Evolutionary conservation across 2,888 invertebrate species (phyloP).

Genomic region (Sinohyriopsis cumingii): DNA sequence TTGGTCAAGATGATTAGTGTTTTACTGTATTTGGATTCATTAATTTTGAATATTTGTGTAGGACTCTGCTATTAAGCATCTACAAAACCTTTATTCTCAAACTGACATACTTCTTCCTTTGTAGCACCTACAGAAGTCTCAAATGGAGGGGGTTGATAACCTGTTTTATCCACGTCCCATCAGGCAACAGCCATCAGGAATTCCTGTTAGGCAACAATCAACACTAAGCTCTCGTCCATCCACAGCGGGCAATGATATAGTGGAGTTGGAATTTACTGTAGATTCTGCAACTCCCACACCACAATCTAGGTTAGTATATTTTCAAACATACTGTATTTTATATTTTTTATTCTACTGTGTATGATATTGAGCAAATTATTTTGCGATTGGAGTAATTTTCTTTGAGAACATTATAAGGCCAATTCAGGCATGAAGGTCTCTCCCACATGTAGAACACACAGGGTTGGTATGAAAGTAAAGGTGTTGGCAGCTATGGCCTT

Average conservation of each 20-base stretch:
- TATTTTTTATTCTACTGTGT: neutral
- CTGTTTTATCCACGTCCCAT: slow-evolving; percentile 33
- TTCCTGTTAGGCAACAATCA: slow-evolving; percentile 6
- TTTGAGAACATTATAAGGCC: neutral
- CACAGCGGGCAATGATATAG: slow-evolving; percentile 30
- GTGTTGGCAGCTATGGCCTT: too few relatives aligned
- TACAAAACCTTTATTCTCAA: too few relatives aligned
- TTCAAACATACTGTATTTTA: neutral
- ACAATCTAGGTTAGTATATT: slow-evolving; percentile 33
- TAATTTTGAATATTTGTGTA: too few relatives aligned
- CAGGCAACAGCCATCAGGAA: slow-evolving; percentile 4
- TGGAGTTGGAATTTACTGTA: slow-evolving; percentile 41
- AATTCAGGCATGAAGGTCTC: too few relatives aligned
- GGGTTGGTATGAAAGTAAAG: too few relatives aligned
- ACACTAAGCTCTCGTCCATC: slow-evolving; percentile 33
- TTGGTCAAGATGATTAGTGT: too few relatives aligned
- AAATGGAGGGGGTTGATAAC: slow-evolving; percentile 43
- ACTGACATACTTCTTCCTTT: neutral
- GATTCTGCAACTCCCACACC: slow-evolving; percentile 36
- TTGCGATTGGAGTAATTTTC: too few relatives aligned
- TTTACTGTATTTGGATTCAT: too few relatives aligned
- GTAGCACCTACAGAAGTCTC: slow-evolving; percentile 53
- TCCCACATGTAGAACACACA: too few relatives aligned
- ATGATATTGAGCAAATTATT: too few relatives aligned
- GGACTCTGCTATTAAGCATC: too few relatives aligned